phyloP scores from a whole-genome alignment of 2,888 invertebrate genomes.

The Cryptus viduatorius region DNA sequence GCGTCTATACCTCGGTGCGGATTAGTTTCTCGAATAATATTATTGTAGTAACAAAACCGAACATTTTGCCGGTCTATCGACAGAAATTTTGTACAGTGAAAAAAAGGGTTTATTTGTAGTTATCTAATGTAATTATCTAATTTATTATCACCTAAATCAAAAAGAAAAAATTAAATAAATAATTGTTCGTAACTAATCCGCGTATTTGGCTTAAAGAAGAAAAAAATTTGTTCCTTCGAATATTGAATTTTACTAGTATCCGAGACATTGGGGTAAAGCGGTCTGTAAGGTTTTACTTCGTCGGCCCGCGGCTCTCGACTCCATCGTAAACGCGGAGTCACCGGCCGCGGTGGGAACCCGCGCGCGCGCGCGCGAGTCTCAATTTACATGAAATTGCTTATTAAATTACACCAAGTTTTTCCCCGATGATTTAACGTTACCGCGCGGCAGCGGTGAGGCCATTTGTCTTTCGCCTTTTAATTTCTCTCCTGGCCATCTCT shows the following conservation, averaged over 20 bases:
- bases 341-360: slow-evolving; percentile 66
- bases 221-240: no score
- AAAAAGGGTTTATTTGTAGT: no score
- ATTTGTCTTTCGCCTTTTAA: slow-evolving; percentile 82
- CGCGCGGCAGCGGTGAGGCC: slow-evolving; percentile 70
- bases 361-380: slow-evolving; percentile 1
- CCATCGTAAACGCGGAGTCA: slow-evolving; percentile 7
- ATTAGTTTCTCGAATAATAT: not conserved
- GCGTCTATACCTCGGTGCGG: not conserved
- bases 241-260: no score
- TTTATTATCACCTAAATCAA: no score
- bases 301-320: not conserved
- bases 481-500: slow-evolving; percentile 70
- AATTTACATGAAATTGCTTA: slow-evolving; percentile 84
- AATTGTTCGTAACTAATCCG: no score
- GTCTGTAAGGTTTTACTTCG: not conserved
- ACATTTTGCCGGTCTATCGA: no score
- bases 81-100: no score
- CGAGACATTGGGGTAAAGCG: no score
- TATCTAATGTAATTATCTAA: no score
- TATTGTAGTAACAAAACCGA: no score
- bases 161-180: no score
- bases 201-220: no score
- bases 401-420: slow-evolving; percentile 83
- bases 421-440: slow-evolving; percentile 82